Evolutionary conservation across 2,888 invertebrate genomes (phyloP).

Genomic region (Lysandra coridon): DNA sequence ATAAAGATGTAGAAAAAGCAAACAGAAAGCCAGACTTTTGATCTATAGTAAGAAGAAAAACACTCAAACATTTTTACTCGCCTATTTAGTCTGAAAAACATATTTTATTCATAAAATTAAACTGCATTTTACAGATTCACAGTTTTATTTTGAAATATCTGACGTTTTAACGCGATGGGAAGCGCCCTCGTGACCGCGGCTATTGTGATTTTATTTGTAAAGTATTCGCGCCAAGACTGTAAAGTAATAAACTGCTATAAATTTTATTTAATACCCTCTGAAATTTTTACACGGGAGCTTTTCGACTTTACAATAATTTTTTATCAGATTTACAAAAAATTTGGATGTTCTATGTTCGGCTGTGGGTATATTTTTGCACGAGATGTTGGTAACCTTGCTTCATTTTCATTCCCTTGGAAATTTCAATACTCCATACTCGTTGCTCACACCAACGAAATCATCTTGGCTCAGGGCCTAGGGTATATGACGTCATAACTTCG

Average conservation of each 20-base stretch:
- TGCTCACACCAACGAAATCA: too few relatives aligned
- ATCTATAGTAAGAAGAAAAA: neutral
- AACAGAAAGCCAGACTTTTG: too few relatives aligned
- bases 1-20: too few relatives aligned
- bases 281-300: too few relatives aligned
- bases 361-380: too few relatives aligned
- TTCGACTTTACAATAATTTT: too few relatives aligned
- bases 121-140: neutral
- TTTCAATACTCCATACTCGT: too few relatives aligned
- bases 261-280: neutral
- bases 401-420: too few relatives aligned
- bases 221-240: neutral
- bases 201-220: neutral
- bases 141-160: neutral
- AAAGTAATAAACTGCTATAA: neutral
- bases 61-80: neutral
- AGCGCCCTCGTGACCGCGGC: neutral
- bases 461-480: neutral
- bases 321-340: too few relatives aligned
- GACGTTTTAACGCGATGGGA: neutral
- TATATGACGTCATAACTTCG: neutral
- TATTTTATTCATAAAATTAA: neutral
- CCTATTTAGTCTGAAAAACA: neutral
- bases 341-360: too few relatives aligned
- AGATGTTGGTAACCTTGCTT: too few relatives aligned